A percentile compares a stretch with the other conserved stretches of the same genome.
These are phyloP conservation scores for Miltochrista miniata DNA, from an alignment of 2,888 invertebrate species.

Conservation along the genomic window DNA sequence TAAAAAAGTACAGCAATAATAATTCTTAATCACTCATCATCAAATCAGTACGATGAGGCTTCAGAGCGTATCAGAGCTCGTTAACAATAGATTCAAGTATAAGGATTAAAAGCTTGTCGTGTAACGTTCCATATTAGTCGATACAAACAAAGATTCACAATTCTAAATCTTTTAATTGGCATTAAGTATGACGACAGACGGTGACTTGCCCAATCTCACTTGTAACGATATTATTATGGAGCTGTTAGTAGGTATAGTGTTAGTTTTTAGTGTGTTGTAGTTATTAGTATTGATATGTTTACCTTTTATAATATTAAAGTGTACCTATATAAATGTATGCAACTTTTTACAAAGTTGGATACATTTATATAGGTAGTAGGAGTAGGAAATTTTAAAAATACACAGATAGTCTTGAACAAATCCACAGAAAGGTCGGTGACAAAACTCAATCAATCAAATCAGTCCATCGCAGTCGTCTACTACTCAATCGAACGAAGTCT, in stretches of 20 bases:
- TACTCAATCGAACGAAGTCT: too few species aligned
- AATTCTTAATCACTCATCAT: neutral
- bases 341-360: too few species aligned
- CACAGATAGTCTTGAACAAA: too few species aligned
- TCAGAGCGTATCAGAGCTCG: constrained; percentile 6
- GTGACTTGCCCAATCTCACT: constrained; percentile 79
- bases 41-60: neutral
- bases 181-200: constrained; percentile 80
- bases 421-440: too few species aligned
- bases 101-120: constrained; percentile 45
- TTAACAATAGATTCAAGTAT: constrained; percentile 33
- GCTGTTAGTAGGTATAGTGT: constrained; percentile 30
- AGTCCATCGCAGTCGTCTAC: too few species aligned
- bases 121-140: constrained; percentile 67
- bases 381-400: too few species aligned
- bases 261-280: neutral
- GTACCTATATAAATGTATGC: too few species aligned
- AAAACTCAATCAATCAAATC: too few species aligned
- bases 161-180: constrained; percentile 82
- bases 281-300: too few species aligned
- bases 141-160: constrained; percentile 80
- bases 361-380: too few species aligned
- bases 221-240: constrained; percentile 63
- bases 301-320: too few species aligned
- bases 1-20: neutral